Base-by-base conservation (phyloP, 2,113 vertebrate species). In the Colinus virginianus region DNA sequence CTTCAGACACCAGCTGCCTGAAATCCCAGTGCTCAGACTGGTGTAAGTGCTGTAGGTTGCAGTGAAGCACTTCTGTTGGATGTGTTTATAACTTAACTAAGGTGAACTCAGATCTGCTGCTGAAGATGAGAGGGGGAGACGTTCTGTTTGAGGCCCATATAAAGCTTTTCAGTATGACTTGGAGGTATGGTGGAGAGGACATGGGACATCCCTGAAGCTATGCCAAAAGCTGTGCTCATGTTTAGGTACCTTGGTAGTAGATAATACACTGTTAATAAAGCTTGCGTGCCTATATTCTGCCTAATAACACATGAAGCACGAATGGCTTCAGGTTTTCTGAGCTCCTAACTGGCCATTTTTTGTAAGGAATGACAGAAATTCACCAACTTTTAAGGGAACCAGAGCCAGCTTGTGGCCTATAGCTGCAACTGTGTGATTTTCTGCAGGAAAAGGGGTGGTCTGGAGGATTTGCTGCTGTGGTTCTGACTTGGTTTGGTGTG, bases 251-350 rank as follows among this genome's bases (percentile, higher is more conserved):
- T 15, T 5, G 8, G 9, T 25, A 26, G 23, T 2, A 26, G n/a
- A 17, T 34, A 15, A 28, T 48, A 28, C 26, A n/a, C 13, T 26
- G 6, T 15, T 59, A 17, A 0, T 0, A 1, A 68, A 66, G 23
- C 36, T 53, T 84, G 32, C 38, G 25, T 45, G n/a, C 0, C 0
- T 2, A 3, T 48, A 11, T 77, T 68, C 48, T 87, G 15, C 49
- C 12, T 49, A 25, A 3, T 23, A 59, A n/a, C 19, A 26, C 9
- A 11, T 20, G 30, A 53, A 55, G 53, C 19, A 8, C 11, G 13
- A 6, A 9, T 66, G 38, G 20, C 66, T 45, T 91, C n/a, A 32
- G 11, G 22, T 87, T 84, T 66, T 59, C 18, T 12, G 45, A 38
- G 25, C 45, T 77, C 15, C 13, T 13, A 16, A 26, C 2, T 61